A percentile compares a stretch with the other conserved stretches of the same genome.
These are phyloP conservation scores for Drosophila pallidifrons DNA, from an alignment of 1,140 invertebrate species.

Conservation along the genomic window DNA sequence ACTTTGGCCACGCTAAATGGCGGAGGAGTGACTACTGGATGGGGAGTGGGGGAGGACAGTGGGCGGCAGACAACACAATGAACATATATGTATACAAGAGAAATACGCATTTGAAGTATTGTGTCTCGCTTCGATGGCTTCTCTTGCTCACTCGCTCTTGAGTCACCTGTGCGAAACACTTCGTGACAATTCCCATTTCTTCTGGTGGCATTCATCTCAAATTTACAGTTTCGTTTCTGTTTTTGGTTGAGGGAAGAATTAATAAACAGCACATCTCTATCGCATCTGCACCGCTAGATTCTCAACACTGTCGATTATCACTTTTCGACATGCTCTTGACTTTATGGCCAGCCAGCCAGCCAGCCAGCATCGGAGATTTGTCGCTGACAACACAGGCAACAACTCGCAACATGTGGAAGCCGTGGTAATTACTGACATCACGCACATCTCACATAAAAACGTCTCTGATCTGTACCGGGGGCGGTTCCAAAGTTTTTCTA, in stretches of 20 bases:
- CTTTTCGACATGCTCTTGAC: constrained; percentile 62
- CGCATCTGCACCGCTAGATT: constrained; percentile 37
- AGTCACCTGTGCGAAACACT: constrained; percentile 44
- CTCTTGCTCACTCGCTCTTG: neutral
- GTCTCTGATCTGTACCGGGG: constrained; percentile 14
- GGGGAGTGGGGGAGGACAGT: neutral
- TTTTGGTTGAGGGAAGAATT: constrained; percentile 7
- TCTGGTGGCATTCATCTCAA: constrained; percentile 18
- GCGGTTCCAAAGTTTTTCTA: constrained; percentile 19
- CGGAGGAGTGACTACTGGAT: constrained; percentile 1
- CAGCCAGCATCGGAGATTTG: constrained; percentile 62
- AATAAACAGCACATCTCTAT: constrained; percentile 32
- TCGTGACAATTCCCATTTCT: constrained; percentile 49
- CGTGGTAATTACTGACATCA: constrained; percentile 66
- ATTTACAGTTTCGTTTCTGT: constrained; percentile 38
- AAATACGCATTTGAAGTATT: constrained; percentile 20
- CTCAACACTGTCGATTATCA: constrained; percentile 64
- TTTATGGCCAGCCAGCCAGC: constrained; percentile 56
- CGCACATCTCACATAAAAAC: constrained; percentile 70
- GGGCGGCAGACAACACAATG: neutral
- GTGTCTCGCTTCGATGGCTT: constrained; percentile 9
- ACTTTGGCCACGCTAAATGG: constrained; percentile 21
- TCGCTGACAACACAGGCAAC: constrained; percentile 42
- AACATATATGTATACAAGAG: neutral
- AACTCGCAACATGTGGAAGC: constrained; percentile 27